Percentiles rank a stretch among this genome's conserved stretches.
Conservation (phyloP, 1,140 invertebrate species). For the Bicyclus anynana region DNA sequence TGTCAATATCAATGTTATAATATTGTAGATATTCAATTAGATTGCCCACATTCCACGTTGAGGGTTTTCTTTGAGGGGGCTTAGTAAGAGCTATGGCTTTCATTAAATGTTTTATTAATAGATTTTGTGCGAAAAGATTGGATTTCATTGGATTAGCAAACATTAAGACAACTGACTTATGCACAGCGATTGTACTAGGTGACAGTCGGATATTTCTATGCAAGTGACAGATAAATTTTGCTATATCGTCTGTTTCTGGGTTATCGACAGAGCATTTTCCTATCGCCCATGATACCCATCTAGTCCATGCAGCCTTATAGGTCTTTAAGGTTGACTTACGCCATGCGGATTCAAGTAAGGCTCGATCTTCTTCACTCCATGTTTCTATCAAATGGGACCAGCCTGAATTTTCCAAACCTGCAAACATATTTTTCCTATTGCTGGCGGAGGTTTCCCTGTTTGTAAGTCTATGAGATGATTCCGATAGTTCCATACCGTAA, state of each 20-base stretch:
- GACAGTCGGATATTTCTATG: conserved; percentile 1
- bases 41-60: conserved; percentile 9
- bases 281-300: conserved; percentile 18
- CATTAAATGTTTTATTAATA: conserved; percentile 11
- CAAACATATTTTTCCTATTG: conserved; percentile 19
- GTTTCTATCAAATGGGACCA: conserved; percentile 15
- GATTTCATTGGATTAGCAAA: conserved; percentile 4
- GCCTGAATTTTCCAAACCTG: conserved; percentile 31
- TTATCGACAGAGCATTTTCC: neutral
- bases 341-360: conserved; percentile 12
- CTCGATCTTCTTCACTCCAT: conserved; percentile 18
- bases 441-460: conserved; percentile 23
- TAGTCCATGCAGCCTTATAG: conserved; percentile 18
- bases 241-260: conserved; percentile 1
- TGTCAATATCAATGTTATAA: neutral
- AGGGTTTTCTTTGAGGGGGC: neutral
- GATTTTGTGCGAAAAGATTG: neutral
- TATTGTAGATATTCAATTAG: conserved; percentile 1
- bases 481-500: conserved; percentile 12
- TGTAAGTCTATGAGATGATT: conserved; percentile 22
- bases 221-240: conserved; percentile 9
- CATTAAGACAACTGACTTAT: conserved; percentile 13
- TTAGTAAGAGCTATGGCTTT: conserved; percentile 10
- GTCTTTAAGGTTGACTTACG: conserved; percentile 19
- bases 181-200: conserved; percentile 8